Conservation (phyloP, 1,140 invertebrate genomes). For the Zaprionus taronus region DNA sequence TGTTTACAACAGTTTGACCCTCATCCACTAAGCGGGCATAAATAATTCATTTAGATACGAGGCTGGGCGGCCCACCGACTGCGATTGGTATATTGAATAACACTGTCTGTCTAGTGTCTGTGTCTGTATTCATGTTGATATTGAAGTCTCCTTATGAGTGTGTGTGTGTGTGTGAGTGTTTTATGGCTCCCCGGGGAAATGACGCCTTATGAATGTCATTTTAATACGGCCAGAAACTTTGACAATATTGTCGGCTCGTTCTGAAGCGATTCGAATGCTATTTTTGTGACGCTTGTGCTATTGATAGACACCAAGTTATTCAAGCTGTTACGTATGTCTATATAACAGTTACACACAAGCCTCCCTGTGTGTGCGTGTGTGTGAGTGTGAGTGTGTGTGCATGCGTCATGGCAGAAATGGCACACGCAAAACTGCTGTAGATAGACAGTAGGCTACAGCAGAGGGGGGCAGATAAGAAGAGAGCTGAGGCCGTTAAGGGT, state of each 20-base stretch:
- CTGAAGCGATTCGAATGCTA: slow-evolving; percentile 57
- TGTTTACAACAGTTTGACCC: slow-evolving; percentile 49
- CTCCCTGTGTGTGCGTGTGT: background rate
- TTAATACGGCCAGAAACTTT: slow-evolving; percentile 68
- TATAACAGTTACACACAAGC: slow-evolving; percentile 7
- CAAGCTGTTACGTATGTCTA: slow-evolving; percentile 38
- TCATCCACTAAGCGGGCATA: slow-evolving; percentile 57
- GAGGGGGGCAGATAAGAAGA: background rate
- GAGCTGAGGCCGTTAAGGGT: background rate
- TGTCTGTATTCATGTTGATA: slow-evolving; percentile 21
- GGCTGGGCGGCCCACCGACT: background rate
- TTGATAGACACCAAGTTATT: slow-evolving; percentile 60
- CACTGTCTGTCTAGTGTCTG: slow-evolving; percentile 47
- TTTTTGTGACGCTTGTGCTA: slow-evolving; percentile 65
- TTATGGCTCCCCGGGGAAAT: slow-evolving; percentile 74
- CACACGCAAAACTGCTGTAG: slow-evolving; percentile 31
- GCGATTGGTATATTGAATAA: background rate
- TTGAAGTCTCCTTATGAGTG: background rate
- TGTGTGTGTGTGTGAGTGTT: slow-evolving; percentile 21
- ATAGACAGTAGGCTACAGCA: slow-evolving; percentile 11
- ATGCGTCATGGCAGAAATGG: slow-evolving; percentile 56
- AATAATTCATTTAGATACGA: slow-evolving; percentile 69
- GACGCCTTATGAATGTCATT: slow-evolving; percentile 75
- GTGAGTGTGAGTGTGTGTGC: slow-evolving; percentile 18
- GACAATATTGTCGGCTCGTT: slow-evolving; percentile 62